Percentiles rank a stretch among this genome's conserved stretches.
Conservation (phyloP, 2,888 invertebrate species). For the Trachelus iudaicus region DNA sequence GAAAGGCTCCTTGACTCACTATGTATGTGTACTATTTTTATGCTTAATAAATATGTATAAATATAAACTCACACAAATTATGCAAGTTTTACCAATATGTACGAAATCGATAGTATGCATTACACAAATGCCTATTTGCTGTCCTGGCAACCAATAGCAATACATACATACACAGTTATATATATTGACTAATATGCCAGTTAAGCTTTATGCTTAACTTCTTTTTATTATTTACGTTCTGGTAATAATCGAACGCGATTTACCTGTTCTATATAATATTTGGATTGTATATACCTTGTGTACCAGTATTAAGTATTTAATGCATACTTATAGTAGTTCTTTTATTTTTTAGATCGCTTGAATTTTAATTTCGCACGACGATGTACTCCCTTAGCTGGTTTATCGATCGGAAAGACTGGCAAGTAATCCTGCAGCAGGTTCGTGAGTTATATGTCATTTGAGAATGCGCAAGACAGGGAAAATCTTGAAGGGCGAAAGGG, state of each 20-base stretch:
- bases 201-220: too few species aligned
- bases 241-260: not conserved
- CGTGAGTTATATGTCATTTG: not conserved
- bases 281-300: not conserved
- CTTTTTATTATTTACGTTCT: not conserved
- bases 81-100: too few species aligned
- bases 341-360: not conserved
- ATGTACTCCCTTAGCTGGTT: not conserved
- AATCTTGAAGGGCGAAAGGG: not conserved
- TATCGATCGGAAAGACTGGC: not conserved
- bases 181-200: too few species aligned
- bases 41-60: too few species aligned
- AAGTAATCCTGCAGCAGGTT: not conserved
- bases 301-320: not conserved
- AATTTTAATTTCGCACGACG: not conserved
- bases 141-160: too few species aligned
- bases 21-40: not conserved
- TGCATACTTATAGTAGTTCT: not conserved
- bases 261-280: not conserved
- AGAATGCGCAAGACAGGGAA: not conserved
- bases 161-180: too few species aligned
- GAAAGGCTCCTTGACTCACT: not conserved
- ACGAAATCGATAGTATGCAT: too few species aligned
- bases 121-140: too few species aligned
- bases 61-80: too few species aligned